These are phyloP conservation scores for Holothuria leucospilota DNA, from an alignment of 53 echinoderm and acorn worm genomes.

Conservation along the genomic window DNA sequence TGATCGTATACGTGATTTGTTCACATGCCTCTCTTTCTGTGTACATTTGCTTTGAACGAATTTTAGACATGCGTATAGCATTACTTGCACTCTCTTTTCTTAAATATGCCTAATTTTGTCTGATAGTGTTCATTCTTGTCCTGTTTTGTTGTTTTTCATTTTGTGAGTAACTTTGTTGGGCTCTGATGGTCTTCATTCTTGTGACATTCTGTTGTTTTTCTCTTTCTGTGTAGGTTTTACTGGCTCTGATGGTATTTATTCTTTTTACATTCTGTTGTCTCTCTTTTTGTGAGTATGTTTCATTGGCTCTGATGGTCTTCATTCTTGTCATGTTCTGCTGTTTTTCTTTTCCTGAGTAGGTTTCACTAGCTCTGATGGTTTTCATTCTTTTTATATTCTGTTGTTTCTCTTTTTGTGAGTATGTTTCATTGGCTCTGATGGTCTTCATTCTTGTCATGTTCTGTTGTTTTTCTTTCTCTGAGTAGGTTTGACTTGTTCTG, in stretches of 20 bases:
- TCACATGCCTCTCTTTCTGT: neutral
- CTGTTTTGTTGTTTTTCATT: constrained; percentile 6
- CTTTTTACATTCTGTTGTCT: no score
- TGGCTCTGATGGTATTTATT: neutral
- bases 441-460: no score
- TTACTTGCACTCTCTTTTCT: neutral
- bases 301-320: no score
- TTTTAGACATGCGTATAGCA: neutral
- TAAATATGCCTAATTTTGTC: neutral
- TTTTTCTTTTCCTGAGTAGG: no score
- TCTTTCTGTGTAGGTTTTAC: neutral
- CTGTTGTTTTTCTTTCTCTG: no score
- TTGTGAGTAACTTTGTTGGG: neutral
- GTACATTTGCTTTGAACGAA: neutral
- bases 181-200: constrained; percentile 20
- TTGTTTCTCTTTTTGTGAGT: no score
- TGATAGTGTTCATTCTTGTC: constrained; percentile 5
- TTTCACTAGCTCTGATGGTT: no score
- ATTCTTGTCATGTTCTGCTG: neutral
- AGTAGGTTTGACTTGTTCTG: no score
- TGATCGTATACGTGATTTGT: neutral
- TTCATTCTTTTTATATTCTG: no score
- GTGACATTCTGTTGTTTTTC: neutral
- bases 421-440: no score
- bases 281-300: no score